Evolutionary conservation across 2,797 vertebrate genomes (phyloP), one percentile per base, ranked within the genome.

Genomic region (Hylomyscus alleni): DNA sequence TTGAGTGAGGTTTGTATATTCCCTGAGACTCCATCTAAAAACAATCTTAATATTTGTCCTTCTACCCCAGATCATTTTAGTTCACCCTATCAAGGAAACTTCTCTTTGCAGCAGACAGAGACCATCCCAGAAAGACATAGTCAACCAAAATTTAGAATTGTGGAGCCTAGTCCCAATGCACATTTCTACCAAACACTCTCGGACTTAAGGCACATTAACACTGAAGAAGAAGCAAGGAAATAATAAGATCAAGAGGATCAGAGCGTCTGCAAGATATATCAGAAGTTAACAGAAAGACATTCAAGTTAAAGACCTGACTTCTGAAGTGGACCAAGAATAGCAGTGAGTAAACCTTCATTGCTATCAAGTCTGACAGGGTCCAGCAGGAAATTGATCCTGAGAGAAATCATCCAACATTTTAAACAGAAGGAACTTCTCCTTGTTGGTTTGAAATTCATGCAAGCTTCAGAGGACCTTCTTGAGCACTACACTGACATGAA

Each of bases 321-420:
- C 52, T 81, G 52, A 81, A 56, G 12, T n/a, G 98, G 83, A 97
- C 95, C 12, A 99, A 99, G 99, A 98, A 98, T 58, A 97, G 97
- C 58, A 95, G 97, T 0, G 99, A 99, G 82, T 99, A 99, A 47
- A 99, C 99, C 0, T 99, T 99, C 97, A 99, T 99, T 1, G 99
- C 99, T 88, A 98, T 99, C 98, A 99, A 99, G 95, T 99, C 99
- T 0, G 99, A 99, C 0, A 99, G 99, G 0, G 99, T 99, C 82
- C 99, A 99, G 98, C 97, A 99, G 19, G 98, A 99, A 22, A 98
- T 99, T 7, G 96, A 98, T 99, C 8, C 95, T 99, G 1, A 99
- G 99, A 47, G 99, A 99, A 8, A 99, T 99, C 98, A 99, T 99
- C 98, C 99, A 99, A 95, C 98, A 99, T 56, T 99, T 99, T 1